Percentiles rank a stretch among this genome's conserved stretches.
These are phyloP conservation scores for Sprattus sprattus DNA, from an alignment of 2,113 vertebrate species.

Conservation along the genomic window DNA sequence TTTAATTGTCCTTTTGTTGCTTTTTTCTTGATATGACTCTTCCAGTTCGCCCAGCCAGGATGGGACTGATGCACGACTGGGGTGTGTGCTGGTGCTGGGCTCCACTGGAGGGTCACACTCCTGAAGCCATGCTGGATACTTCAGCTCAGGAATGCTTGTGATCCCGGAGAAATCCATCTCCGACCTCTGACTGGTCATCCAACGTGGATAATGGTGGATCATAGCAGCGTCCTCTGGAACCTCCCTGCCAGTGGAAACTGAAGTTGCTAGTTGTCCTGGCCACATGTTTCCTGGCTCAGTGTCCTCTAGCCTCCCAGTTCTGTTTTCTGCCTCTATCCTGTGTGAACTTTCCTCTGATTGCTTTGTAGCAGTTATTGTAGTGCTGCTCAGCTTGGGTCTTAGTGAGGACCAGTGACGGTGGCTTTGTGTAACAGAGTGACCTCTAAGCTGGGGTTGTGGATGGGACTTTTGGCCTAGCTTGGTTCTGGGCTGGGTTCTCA, in stretches of 20 bases:
- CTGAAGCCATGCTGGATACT: constrained; percentile 73
- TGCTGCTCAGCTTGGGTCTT: background rate
- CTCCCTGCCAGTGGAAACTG: background rate
- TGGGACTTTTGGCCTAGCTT: background rate
- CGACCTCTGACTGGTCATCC: constrained; percentile 76
- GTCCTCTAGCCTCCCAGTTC: background rate
- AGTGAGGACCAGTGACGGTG: background rate
- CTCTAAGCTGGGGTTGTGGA: background rate
- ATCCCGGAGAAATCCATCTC: constrained; percentile 75
- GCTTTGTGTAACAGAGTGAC: background rate
- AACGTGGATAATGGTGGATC: constrained; percentile 71
- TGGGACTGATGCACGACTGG: constrained; percentile 33
- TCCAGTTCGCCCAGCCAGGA: constrained; percentile 45
- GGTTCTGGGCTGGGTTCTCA: background rate
- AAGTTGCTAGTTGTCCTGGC: background rate
- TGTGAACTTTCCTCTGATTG: background rate
- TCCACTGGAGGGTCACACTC: constrained; percentile 56
- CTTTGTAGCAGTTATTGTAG: background rate
- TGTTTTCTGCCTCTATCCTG: background rate
- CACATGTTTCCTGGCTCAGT: background rate
- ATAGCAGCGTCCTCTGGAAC: background rate
- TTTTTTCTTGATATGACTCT: constrained; percentile 24
- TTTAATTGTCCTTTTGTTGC: constrained; percentile 21
- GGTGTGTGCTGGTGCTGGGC: constrained; percentile 31
- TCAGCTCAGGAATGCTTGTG: constrained; percentile 72